Base-by-base conservation (phyloP, 1,140 invertebrate genomes). In the Eupristina koningsbergeri region DNA sequence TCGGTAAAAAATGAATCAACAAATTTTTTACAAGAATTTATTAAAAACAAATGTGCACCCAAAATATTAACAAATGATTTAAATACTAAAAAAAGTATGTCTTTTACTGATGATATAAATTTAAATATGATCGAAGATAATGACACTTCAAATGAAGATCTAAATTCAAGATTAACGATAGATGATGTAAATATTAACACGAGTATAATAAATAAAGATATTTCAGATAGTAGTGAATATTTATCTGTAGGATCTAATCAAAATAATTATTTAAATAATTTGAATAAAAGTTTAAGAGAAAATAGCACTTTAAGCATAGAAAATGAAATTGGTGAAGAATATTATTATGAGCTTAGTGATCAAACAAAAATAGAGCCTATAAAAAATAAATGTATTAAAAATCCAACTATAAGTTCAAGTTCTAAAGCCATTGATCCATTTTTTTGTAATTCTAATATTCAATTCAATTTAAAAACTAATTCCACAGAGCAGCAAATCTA, bases 261-360 rank as follows among this genome's bases (percentile, higher is more conserved):
- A 74, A 31, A 7, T 50, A 11, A 64, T 63, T 5, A 75, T 39
- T 71, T 63, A 71, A 64, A 39, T n/a, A 64, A 75, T n/a, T 73
- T 84, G 2, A 75, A 80, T 80, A 31, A 63, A 47, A 64, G 47
- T 26, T 47, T 67, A 5, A n/a, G 1, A 6, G 34, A 71, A 41
- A 41, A 79, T 80, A 80, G n/a, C 50, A 64, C n/a, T n/a, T 15
- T 34, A 61, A 71, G 50, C 50, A 78, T 64, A 61, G 53, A 75
- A 39, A 77, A 34, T 78, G 36, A 26, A 41, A 84, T 53, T 34
- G 64, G 64, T n/a, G 50, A 80, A 36, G 36, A 39, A n/a, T 79
- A n/a, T 58, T 83, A 64, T 78, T 73, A 8, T 0, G 19, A 63
- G n/a, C 78, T 64, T 36, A 83, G 63, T 71, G 13, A 19, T 75